A percentile compares a stretch with the other conserved stretches of the same genome.
phyloP scores from a whole-genome alignment of 2,113 vertebrate species.

The Pterocles burchelli region DNA sequence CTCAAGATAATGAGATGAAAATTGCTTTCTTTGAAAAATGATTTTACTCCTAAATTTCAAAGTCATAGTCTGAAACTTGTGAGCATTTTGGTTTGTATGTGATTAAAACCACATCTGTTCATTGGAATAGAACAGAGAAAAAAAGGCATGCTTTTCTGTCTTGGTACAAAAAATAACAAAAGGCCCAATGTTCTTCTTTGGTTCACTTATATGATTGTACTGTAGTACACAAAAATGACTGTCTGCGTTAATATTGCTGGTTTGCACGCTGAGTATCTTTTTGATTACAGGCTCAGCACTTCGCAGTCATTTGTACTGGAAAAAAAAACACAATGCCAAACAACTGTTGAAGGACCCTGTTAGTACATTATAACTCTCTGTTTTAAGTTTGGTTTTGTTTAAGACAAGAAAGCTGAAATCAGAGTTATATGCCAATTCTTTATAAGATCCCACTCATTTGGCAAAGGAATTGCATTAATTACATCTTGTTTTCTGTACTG shows the following conservation, averaged over 20 bases:
- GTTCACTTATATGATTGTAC: neutral
- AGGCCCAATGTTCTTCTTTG: neutral
- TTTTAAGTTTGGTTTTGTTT: constrained; percentile 23
- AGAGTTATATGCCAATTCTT: constrained; percentile 18
- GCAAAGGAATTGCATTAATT: constrained; percentile 52
- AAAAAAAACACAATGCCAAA: neutral
- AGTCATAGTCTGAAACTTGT: neutral
- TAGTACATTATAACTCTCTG: neutral
- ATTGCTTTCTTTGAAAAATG: neutral
- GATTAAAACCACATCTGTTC: neutral
- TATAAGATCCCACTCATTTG: constrained; percentile 24
- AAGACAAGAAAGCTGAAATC: constrained; percentile 13
- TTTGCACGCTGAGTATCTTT: neutral
- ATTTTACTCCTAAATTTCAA: neutral
- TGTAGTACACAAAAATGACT: neutral
- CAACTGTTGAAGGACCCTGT: neutral
- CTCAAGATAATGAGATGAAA: neutral
- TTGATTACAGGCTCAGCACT: neutral
- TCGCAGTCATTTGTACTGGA: neutral
- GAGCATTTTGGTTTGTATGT: neutral
- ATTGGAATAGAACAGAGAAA: neutral
- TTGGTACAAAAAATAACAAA: neutral
- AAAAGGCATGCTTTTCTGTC: neutral
- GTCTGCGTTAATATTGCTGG: neutral
- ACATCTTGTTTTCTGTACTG: constrained; percentile 20